Evolutionary conservation across 64 coral and sea anemone genomes (phyloP).

Genomic region (Porites lutea): DNA sequence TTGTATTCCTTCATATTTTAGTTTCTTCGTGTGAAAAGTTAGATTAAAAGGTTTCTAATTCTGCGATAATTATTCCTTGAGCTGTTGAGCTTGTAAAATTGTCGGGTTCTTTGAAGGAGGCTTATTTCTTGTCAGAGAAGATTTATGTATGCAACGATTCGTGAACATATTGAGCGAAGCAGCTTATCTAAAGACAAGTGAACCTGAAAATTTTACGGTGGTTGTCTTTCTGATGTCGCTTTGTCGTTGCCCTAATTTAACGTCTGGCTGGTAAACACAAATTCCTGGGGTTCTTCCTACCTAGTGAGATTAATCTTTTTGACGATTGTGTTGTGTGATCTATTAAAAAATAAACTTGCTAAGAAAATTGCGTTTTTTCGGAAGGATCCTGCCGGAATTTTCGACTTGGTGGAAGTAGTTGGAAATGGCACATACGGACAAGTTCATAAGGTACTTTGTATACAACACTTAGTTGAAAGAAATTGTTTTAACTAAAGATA

Average conservation of each 20-base stretch:
- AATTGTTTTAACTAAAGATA: neutral
- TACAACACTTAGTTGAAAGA: neutral
- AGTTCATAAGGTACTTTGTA: constrained; percentile 90
- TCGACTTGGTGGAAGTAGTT: constrained; percentile 97
- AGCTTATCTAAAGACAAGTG: neutral
- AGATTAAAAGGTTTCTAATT: neutral
- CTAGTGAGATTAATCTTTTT: neutral
- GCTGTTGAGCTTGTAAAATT: neutral
- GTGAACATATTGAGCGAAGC: neutral
- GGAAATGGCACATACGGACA: constrained; percentile 99
- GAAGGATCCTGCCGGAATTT: constrained; percentile 98
- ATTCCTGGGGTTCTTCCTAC: neutral
- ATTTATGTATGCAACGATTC: neutral
- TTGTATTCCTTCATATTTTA: neutral
- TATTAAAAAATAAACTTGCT: neutral
- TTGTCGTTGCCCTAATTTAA: neutral
- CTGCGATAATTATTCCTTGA: neutral
- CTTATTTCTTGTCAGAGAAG: neutral
- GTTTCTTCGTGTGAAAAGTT: neutral
- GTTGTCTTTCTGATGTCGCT: neutral
- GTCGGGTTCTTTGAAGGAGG: neutral
- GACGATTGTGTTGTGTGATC: constrained; percentile 9
- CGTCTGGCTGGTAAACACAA: neutral
- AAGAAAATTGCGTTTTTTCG: neutral
- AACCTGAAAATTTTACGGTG: neutral